Evolutionary conservation across 2,797 vertebrate genomes (phyloP), one percentile per base, ranked within the genome.

Genomic region (Etheostoma perlongum): DNA sequence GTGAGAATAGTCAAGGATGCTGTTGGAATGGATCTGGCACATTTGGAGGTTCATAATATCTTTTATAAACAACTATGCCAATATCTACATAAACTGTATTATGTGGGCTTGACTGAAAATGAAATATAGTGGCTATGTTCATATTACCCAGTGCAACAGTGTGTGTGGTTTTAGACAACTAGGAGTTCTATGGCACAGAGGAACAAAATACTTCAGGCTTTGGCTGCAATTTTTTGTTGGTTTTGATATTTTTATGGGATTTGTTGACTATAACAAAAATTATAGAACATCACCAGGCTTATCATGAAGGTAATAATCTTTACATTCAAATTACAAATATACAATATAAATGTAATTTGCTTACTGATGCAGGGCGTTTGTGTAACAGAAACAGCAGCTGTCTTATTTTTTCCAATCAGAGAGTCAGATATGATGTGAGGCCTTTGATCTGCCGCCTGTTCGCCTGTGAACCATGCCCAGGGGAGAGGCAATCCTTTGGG

Each of bases 381-480:
- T 67, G 54, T 42, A 49, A 61, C 11, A 55, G 84, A 33, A 80
- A 59, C 63, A 74, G 76, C 84, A 85, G 82, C 83, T 84, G 84
- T 49, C 63, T 77, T 78, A 73, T 82, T 79, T 79, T 85, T 88
- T 75, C 64, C 4, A 27, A 75, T 82, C 67, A 18, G 57, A 69
- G 73, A 74, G 65, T 80, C 77, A 72, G 74, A 74, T 73, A 23
- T 57, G 67, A 76, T 51, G 52, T 0, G 6, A 54, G 76, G 78
- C 49, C 58, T 93, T 90, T 91, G 89, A 93, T 91, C 78, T 88
- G 75, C 79, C n/a, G 73, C 79, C 82, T 88, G 84, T 81, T 83
- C 2, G 55, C 82, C 69, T 87, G 75, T 78, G 78, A 87, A 68
- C 72, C 61, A 6, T 75, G 66, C 90, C 90, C 83, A 51, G 48